Conservation (phyloP, 2,888 invertebrate species). For the Caenorhabditis sinica region DNA sequence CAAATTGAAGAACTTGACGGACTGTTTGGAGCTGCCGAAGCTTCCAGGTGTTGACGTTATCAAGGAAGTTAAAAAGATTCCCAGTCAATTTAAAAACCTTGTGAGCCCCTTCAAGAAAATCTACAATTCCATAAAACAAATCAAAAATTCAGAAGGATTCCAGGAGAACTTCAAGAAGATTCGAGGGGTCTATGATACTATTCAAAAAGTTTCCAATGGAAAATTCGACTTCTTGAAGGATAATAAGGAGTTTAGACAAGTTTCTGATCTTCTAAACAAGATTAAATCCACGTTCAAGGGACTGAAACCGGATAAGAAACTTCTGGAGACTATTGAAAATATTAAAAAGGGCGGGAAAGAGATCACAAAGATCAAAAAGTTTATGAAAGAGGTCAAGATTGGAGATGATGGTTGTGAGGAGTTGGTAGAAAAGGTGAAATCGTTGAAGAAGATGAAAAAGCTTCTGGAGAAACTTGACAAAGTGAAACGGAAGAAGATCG, state of each 20-base stretch:
- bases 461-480: conserved; percentile 19
- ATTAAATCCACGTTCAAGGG: conserved; percentile 4
- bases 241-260: neutral
- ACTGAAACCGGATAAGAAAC: conserved; percentile 3
- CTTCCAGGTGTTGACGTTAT: neutral
- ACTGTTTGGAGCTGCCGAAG: neutral
- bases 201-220: conserved; percentile 1
- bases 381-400: conserved; percentile 1
- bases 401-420: conserved; percentile 8
- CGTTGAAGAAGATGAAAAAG: conserved; percentile 14
- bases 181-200: neutral
- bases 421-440: conserved; percentile 3
- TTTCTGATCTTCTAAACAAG: neutral
- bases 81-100: neutral
- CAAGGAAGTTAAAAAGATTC: conserved; percentile 7
- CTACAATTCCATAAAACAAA: neutral
- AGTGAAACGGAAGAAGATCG: neutral
- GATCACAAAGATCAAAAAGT: conserved; percentile 26
- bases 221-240: conserved; percentile 1
- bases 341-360: conserved; percentile 2
- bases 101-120: conserved; percentile 8
- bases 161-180: conserved; percentile 8
- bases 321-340: neutral
- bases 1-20: conserved; percentile 8
- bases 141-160: conserved; percentile 4